Conservation (phyloP, 2,888 invertebrate species). For the Brachyopa scutellaris region DNA sequence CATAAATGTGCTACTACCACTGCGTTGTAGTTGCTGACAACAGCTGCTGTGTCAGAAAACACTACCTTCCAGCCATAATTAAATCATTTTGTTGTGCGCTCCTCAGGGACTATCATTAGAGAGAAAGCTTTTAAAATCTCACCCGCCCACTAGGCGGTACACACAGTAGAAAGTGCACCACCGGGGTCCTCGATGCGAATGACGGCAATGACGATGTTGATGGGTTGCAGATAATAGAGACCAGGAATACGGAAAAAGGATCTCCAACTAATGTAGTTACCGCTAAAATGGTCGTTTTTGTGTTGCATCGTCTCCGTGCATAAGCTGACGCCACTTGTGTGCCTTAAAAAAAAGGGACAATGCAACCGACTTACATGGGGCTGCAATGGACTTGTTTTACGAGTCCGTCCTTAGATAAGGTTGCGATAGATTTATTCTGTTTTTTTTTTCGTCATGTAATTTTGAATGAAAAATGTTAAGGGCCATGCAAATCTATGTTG, state of each 20-base stretch:
- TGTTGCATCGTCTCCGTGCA: not conserved
- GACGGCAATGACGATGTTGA: slow-evolving; percentile 62
- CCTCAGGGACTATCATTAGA: slow-evolving; percentile 69
- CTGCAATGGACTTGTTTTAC: slow-evolving; percentile 25
- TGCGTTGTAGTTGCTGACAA: slow-evolving; percentile 53
- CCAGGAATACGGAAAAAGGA: slow-evolving; percentile 41
- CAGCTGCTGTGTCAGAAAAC: slow-evolving; percentile 67
- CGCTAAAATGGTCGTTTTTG: slow-evolving; percentile 43
- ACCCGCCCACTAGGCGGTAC: slow-evolving; percentile 44
- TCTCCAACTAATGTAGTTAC: slow-evolving; percentile 52
- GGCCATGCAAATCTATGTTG: too few species aligned
- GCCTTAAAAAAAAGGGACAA: slow-evolving; percentile 20
- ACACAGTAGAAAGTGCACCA: not conserved
- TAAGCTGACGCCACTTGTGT: slow-evolving; percentile 26
- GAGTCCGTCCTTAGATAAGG: slow-evolving; percentile 8
- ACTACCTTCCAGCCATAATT: slow-evolving; percentile 68
- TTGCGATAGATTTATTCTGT: slow-evolving; percentile 22
- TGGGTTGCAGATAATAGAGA: slow-evolving; percentile 62
- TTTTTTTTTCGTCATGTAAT: slow-evolving; percentile 12
- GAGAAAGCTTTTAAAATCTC: slow-evolving; percentile 71
- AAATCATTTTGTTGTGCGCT: slow-evolving; percentile 65
- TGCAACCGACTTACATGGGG: slow-evolving; percentile 15
- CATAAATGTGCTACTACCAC: slow-evolving; percentile 30
- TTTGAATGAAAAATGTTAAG: too few species aligned
- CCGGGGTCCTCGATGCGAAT: slow-evolving; percentile 28